Evolutionary conservation across 2,797 vertebrate genomes (phyloP), one percentile per base, ranked within the genome.

Genomic region (Labroides dimidiatus): DNA sequence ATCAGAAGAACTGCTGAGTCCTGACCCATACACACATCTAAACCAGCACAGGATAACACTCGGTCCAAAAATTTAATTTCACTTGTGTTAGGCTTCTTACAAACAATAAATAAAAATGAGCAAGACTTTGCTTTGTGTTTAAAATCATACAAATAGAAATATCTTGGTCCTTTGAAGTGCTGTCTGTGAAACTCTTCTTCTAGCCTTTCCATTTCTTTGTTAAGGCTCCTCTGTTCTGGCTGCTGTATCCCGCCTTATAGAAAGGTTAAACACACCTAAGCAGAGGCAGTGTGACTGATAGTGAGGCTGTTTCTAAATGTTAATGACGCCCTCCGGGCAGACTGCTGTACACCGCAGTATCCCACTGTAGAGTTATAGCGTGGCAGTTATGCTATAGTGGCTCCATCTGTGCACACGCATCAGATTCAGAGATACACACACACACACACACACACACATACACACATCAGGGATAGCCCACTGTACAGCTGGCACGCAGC

Each of bases 241-340:
- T 77, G 82, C 81, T 51, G 69, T 79, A 81, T 91, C 75, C 80
- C 75, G 82, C 78, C 79, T 60, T 75, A 85, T 67, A 87, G 89
- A 93, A 94, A 94, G 93, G 92, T 94, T 93, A 94, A 93, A 92
- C 87, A 93, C 92, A 93, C 93, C 92, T 92, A 90, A 82, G 86
- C 91, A 89, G 87, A 89, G 88, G 87, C 87, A 77, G 77, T 80
- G 82, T 88, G 92, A 93, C 92, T 89, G 91, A 94, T 92, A 85
- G 89, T 50, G 73, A 83, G 83, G 89, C 90, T 88, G 85, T 89
- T 92, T 92, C 92, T 91, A 94, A 94, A 95, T 94, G 93, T 93
- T 95, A 94, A 95, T 93, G 91, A 87, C 87, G 84, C 90, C 93
- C 93, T 86, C 54, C 76, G 84, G 92, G 89, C 91, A 87, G 78